Base-by-base conservation (phyloP, 2,888 invertebrate species). In the Nymphalis urticae region DNA sequence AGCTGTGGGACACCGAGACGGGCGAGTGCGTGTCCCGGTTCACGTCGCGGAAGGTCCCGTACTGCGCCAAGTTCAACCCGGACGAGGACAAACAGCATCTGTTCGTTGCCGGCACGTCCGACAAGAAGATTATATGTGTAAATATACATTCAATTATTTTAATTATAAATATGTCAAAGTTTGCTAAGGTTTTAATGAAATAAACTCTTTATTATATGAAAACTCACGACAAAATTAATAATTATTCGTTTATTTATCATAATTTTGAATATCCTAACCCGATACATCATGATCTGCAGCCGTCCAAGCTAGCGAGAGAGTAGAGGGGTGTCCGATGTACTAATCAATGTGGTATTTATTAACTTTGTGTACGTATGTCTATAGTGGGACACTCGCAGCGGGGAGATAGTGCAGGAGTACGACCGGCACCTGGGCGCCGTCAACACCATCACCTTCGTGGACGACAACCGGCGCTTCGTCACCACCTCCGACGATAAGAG, bases 401-500 rank as follows among this genome's bases (percentile, higher is more conserved):
- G 98, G 24, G 98, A 99, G 87, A 96, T 99, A 77, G 98, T 97
- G 0, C 98, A 99, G 86, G 99, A 99, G 86, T 99, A 99, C 87
- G 99, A 99, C 93, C 94, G 99, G 1, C 99, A 99, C 93, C 94
- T 99, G 74, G 99, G 99, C 9, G 98, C 99, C 2, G 99, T 99
- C 1, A 99, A 99, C 87, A 96, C 98, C 0, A 99, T 99, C 79
- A 99, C 99, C 0, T 99, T 99, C 89, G 99, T 99, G 1, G 99
- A 99, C 86, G 98, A 99, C 82, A 99, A 99, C 92, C 93, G 99
- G 36, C 92, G 99, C 77, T 99, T 99, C 89, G 99, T 99, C 5
- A 98, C 99, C 19, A 99, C 99, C 0, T 99, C 99, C 0, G 99
- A 99, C 85, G 99, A 99, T 87, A 99, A 99, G 91, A 98, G 98